phyloP scores from a whole-genome alignment of 2,888 invertebrate species.

The Acanthoscelides obtectus region DNA sequence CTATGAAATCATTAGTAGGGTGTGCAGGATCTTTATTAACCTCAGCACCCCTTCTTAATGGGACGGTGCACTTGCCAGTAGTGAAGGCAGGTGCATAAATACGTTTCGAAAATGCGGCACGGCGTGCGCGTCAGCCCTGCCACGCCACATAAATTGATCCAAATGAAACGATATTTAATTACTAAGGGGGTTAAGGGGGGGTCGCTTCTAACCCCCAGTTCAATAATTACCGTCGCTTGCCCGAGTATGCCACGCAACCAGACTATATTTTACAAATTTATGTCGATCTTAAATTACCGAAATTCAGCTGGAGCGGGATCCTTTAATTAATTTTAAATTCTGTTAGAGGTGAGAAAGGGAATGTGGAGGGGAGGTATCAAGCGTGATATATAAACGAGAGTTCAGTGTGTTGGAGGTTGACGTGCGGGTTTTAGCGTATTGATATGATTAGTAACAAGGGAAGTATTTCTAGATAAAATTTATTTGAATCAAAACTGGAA shows the following conservation, averaged over 20 bases:
- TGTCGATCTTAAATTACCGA: conserved; percentile 26
- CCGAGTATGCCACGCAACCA: conserved; percentile 27
- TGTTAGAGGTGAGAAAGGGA: conserved; percentile 5
- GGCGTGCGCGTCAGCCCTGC: conserved; percentile 9
- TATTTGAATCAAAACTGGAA: too few relatives aligned
- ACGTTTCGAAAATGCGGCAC: conserved; percentile 30
- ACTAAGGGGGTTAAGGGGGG: conserved; percentile 19
- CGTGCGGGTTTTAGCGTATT: conserved; percentile 15
- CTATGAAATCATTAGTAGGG: background rate
- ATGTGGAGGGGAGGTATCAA: conserved; percentile 12
- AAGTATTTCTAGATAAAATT: too few relatives aligned
- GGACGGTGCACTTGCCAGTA: background rate
- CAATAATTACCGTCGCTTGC: conserved; percentile 20
- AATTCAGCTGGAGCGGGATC: conserved; percentile 18
- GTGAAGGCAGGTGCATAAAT: conserved; percentile 32
- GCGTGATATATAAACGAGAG: background rate
- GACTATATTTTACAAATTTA: conserved; percentile 38
- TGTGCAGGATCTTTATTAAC: background rate
- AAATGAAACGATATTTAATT: conserved; percentile 42
- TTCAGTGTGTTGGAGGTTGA: background rate
- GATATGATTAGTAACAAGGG: background rate
- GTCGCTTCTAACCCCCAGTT: conserved; percentile 27
- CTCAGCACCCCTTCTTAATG: background rate
- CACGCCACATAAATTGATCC: conserved; percentile 38
- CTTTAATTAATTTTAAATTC: conserved; percentile 27